These are phyloP conservation scores for Aegypius monachus DNA, from an alignment of 2,113 vertebrate genomes.

Conservation along the genomic window DNA sequence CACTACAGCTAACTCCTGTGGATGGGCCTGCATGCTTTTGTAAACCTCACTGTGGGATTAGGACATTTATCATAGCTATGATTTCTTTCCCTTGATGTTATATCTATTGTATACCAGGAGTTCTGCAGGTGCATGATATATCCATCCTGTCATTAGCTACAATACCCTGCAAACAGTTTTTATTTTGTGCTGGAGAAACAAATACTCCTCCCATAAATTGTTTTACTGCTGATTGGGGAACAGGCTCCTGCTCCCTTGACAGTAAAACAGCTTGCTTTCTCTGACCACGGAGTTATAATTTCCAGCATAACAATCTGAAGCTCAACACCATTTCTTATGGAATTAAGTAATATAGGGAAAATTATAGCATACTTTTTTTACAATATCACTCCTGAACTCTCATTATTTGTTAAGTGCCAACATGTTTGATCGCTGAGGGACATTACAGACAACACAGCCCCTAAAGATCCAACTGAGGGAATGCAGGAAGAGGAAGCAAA, in stretches of 20 bases:
- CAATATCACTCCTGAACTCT: background rate
- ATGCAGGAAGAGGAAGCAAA: background rate
- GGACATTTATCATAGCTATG: conserved; percentile 42
- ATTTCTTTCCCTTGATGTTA: background rate
- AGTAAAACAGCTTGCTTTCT: background rate
- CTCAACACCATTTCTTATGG: background rate
- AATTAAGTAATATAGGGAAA: conserved; percentile 2
- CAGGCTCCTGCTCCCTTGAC: background rate
- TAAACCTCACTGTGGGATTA: conserved; percentile 7
- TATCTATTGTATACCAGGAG: conserved; percentile 19
- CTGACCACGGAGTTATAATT: background rate
- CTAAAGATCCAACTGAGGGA: background rate
- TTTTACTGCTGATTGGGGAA: conserved; percentile 33
- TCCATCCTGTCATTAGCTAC: conserved; percentile 44
- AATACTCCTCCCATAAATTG: conserved; percentile 46
- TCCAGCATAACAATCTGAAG: background rate
- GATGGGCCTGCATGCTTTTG: background rate
- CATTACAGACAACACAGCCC: background rate
- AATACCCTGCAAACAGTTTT: conserved; percentile 35
- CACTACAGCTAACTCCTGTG: background rate
- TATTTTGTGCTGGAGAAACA: conserved; percentile 43
- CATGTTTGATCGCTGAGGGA: background rate
- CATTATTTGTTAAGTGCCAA: background rate
- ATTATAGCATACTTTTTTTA: background rate
- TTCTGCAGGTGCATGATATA: conserved; percentile 55